Base-by-base conservation (phyloP, 2,113 vertebrate genomes). In the Trematomus loennbergii region DNA sequence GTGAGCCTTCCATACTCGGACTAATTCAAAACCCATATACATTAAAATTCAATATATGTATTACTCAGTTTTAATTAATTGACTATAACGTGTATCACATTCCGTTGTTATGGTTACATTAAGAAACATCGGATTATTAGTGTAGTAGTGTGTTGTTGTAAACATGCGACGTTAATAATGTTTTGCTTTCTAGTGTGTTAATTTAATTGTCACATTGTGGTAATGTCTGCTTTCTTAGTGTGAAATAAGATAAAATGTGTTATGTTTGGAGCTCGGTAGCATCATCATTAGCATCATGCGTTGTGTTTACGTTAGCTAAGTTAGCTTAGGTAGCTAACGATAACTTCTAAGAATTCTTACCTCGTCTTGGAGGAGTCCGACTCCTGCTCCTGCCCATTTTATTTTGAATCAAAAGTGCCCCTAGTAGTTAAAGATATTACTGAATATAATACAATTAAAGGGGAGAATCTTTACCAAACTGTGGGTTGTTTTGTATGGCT, bases 331-430 rank as follows among this genome's bases (percentile, higher is more conserved):
- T 40, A 40, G 36, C 36, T 40, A 40, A 40, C 36, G 36, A 7
- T 12, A 33, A 9, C 0, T 16, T 33, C 12, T 10, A 2, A 17
- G 1, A n/a, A 7, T 75, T 60, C 86, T 89, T 72, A 96, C 95
- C 95, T 92, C 95, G 87, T 82, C 94, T 93, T 3, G 90, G 90
- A 3, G 95, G 95, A 43, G 85, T 84, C 54, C 95, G 80, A 50
- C 95, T 96, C 76, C 93, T 89, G 75, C 95, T 96, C 52, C 94
- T 64, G 16, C 89, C 95, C 95, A 95, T 96, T 25, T 16, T 64
- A 5, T 2, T 0, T 6, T 8, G 2, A 1, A 5, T 60, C 12
- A 77, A 81, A 52, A 9, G 3, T 0, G 22, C 2, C 1, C 3
- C 10, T 17, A 18, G 5, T 3, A 52, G 9, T 29, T 20, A 3